These are phyloP conservation scores for Meghimatium bilineatum DNA, from an alignment of 2,888 invertebrate genomes.

Conservation along the genomic window DNA sequence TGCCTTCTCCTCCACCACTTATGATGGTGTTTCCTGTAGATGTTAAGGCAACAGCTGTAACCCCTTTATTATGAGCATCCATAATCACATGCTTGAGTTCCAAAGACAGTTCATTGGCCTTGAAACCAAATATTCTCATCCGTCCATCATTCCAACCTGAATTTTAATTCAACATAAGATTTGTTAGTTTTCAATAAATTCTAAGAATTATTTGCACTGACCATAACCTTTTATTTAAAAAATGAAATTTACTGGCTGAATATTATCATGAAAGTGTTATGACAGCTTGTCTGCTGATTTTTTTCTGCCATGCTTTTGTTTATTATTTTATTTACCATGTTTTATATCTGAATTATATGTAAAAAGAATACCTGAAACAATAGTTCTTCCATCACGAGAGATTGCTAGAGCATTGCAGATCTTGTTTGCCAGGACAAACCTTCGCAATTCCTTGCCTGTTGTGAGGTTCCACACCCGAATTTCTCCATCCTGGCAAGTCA, in stretches of 20 bases:
- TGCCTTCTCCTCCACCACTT: slow-evolving; percentile 95
- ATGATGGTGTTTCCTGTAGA: slow-evolving; percentile 84
- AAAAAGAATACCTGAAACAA: slow-evolving; percentile 83
- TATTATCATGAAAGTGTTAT: too few relatives aligned
- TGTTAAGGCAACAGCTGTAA: slow-evolving; percentile 88
- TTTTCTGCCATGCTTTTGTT: too few relatives aligned
- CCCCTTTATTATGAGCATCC: slow-evolving; percentile 93
- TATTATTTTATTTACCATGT: too few relatives aligned
- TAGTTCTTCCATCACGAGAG: slow-evolving; percentile 86
- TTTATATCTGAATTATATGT: not conserved
- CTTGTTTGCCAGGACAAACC: slow-evolving; percentile 92
- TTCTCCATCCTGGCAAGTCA: slow-evolving; percentile 89
- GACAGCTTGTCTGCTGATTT: too few relatives aligned
- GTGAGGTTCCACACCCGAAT: slow-evolving; percentile 90
- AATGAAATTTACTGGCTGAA: too few relatives aligned
- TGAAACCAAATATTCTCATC: slow-evolving; percentile 76
- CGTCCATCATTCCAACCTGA: slow-evolving; percentile 79
- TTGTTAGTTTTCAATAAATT: not conserved
- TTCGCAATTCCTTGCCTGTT: slow-evolving; percentile 87
- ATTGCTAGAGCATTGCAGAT: slow-evolving; percentile 88
- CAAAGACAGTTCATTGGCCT: slow-evolving; percentile 75
- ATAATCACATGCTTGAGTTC: slow-evolving; percentile 84
- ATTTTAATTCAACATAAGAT: slow-evolving; percentile 43
- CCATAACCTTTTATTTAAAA: too few relatives aligned
- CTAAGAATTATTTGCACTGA: too few relatives aligned